Base-by-base conservation (phyloP, 2,888 invertebrate genomes). In the Scaptomyza flava region DNA sequence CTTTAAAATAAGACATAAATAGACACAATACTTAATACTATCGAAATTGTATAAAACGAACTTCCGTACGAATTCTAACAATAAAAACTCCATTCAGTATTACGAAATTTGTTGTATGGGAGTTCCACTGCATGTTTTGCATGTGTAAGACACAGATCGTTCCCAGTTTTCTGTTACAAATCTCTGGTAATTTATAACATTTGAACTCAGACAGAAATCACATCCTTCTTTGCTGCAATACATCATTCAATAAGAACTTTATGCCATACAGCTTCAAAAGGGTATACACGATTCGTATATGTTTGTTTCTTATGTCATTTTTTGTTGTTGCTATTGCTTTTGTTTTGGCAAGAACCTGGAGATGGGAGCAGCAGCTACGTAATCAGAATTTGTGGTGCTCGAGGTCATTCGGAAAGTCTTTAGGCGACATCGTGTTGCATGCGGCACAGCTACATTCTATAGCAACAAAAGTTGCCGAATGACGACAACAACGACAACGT, bases 351-450 rank as follows among this genome's bases (percentile, higher is more conserved):
- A 64, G 77, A 67, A 66, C 75, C 53, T 72, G 84, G 87, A 60
- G 59, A 65, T 42, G 81, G 87, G 71, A 69, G 68, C 33, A 38
- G 38, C 38, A 68, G 69, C 88, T 81, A 78, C 89, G 84, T 85
- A 85, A 85, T 85, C 84, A 85, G 84, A 89, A 85, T 86, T 85
- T 85, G 89, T 83, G 84, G 84, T 74, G 84, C 89, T 88, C 84
- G 89, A 83, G 84, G 89, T 85, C 84, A 88, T 85, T 84, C 79
- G 87, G 84, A 87, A 73, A 72, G 87, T 72, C 84, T 77, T 69
- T 56, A 64, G 84, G 84, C 81, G 67, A 68, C 78, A 63, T 81
- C 65, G 69, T 70, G 87, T 87, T 87, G 81, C 82, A 87, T 84
- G 81, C 79, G 86, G 76, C 78, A 76, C 72, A 71, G 71, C 79